Evolutionary conservation across 2,888 invertebrate species (phyloP).

Genomic region (Alviniconcha strummeri): DNA sequence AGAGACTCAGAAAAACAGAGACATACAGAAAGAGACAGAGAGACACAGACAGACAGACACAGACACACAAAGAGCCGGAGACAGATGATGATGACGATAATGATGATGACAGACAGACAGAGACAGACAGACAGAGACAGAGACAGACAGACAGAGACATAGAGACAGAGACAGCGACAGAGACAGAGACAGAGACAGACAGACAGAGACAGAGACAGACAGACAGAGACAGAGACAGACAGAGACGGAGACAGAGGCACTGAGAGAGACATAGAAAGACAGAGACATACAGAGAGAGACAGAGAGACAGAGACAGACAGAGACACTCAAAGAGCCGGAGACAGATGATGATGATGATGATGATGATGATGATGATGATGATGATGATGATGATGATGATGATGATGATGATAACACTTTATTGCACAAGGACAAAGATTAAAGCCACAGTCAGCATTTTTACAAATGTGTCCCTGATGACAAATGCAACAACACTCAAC

Average conservation of each 20-base stretch:
- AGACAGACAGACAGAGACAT: neutral
- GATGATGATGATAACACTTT: too few relatives aligned
- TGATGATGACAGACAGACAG: neutral
- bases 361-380: too few relatives aligned
- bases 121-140: neutral
- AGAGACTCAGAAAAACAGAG: neutral
- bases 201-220: neutral
- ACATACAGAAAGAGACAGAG: neutral
- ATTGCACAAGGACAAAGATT: too few relatives aligned
- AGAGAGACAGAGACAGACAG: neutral
- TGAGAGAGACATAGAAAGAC: neutral
- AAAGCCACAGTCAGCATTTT: too few relatives aligned
- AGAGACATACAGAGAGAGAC: neutral
- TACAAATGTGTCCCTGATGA: too few relatives aligned
- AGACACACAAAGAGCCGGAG: neutral
- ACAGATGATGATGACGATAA: too few relatives aligned
- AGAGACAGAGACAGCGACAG: neutral
- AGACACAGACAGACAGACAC: too few relatives aligned
- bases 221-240: neutral
- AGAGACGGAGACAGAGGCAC: neutral
- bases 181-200: neutral
- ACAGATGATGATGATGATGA: too few relatives aligned
- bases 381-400: too few relatives aligned
- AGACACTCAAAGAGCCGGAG: neutral
- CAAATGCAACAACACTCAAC: too few relatives aligned